Evolutionary conservation across 2,888 invertebrate genomes (phyloP).

Genomic region (Spisula solida): DNA sequence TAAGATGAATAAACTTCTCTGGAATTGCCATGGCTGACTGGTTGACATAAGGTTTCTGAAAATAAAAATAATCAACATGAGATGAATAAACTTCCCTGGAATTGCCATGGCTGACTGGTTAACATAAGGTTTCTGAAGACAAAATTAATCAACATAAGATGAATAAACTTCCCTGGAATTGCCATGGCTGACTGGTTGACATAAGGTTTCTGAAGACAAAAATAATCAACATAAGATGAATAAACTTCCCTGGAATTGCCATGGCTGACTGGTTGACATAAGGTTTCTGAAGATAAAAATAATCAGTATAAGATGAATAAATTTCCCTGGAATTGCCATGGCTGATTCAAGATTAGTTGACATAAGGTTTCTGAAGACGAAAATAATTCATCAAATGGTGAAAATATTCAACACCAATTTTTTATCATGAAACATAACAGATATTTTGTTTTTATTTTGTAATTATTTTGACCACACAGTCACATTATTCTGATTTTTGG

Average conservation of each 20-base stretch:
- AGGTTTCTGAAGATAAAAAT: slow-evolving; percentile 80
- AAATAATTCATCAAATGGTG: not conserved
- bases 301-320: slow-evolving; percentile 63
- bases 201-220: slow-evolving; percentile 84
- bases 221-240: not conserved
- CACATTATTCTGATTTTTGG: too few relatives aligned
- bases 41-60: slow-evolving; percentile 87
- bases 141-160: not conserved
- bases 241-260: slow-evolving; percentile 85
- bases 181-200: slow-evolving; percentile 87
- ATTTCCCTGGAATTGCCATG: slow-evolving; percentile 85
- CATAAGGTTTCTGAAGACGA: slow-evolving; percentile 84
- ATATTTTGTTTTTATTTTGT: too few relatives aligned
- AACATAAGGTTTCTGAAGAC: slow-evolving; percentile 86
- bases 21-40: slow-evolving; percentile 87
- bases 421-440: too few relatives aligned
- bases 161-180: slow-evolving; percentile 86
- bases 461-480: too few relatives aligned
- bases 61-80: slow-evolving; percentile 34
- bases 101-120: slow-evolving; percentile 87
- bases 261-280: slow-evolving; percentile 88
- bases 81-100: slow-evolving; percentile 85
- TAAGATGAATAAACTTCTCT: slow-evolving; percentile 84
- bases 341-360: slow-evolving; percentile 85
- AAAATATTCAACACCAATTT: not conserved